A percentile compares a stretch with the other conserved stretches of the same genome.
Evolutionary conservation across 2,113 vertebrate genomes (phyloP).

Genomic region (Tetrao urogallus): DNA sequence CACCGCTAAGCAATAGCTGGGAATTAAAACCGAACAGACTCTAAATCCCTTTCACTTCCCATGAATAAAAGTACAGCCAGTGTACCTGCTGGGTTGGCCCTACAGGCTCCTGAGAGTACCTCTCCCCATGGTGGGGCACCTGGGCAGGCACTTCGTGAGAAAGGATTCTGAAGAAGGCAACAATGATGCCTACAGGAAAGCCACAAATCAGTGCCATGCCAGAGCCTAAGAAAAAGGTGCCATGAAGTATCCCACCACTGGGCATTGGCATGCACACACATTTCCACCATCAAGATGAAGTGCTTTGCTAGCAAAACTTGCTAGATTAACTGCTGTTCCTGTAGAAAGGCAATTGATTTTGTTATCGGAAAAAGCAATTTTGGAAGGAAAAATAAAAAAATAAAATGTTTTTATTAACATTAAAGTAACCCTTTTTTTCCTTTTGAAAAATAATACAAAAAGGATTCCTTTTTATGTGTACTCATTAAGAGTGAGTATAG

Average conservation of each 20-base stretch:
- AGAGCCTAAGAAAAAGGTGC: not conserved
- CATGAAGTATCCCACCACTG: not conserved
- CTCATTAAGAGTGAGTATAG: not conserved
- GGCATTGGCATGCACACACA: not conserved
- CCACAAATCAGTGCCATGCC: not conserved
- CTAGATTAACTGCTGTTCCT: not conserved
- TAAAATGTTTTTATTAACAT: not conserved
- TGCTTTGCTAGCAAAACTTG: not conserved
- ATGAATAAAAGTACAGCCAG: not conserved
- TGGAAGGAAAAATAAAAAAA: not conserved
- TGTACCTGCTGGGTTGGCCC: not conserved
- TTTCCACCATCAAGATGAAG: not conserved
- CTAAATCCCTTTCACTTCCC: not conserved
- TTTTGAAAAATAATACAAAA: not conserved
- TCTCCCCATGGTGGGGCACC: not conserved
- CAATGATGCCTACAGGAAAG: not conserved
- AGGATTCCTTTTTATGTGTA: rapidly evolving
- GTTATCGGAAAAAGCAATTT: not conserved
- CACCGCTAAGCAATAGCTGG: not conserved
- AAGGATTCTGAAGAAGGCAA: not conserved
- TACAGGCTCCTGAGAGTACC: not conserved
- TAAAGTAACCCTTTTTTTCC: not conserved
- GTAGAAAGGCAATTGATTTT: not conserved
- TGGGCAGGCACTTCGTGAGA: not conserved
- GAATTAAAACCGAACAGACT: not conserved